Evolutionary conservation across 2,797 vertebrate species (phyloP).

Genomic region (Catharus ustulatus): DNA sequence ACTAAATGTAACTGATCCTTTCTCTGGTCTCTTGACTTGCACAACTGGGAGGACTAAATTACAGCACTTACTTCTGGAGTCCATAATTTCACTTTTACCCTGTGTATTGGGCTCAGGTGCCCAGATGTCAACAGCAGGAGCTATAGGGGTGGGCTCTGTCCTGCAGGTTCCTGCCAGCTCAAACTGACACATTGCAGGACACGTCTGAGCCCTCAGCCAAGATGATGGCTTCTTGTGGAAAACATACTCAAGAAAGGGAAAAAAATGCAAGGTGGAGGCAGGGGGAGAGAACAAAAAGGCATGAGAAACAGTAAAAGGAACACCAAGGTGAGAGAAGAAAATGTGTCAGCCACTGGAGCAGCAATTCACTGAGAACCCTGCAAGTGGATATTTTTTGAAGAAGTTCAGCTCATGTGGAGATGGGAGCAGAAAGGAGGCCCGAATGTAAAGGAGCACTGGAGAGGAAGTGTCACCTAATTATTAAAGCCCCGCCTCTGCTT

Average conservation of each 20-base stretch:
- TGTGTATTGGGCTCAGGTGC: fast-evolving
- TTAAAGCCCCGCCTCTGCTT: fast-evolving
- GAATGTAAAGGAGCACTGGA: neutral
- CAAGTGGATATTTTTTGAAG: neutral
- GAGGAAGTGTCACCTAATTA: fast-evolving
- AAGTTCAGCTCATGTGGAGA: neutral
- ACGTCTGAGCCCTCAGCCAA: neutral
- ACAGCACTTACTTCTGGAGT: neutral
- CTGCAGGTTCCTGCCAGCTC: neutral
- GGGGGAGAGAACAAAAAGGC: neutral
- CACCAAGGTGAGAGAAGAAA: neutral
- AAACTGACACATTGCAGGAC: neutral
- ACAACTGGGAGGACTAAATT: neutral
- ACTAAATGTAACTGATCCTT: neutral
- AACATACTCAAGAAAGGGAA: neutral
- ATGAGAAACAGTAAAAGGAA: neutral
- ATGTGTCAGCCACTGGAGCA: neutral
- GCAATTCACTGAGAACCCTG: neutral
- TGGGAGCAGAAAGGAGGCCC: neutral
- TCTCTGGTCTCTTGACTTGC: neutral
- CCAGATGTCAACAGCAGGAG: neutral
- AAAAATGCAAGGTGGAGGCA: neutral
- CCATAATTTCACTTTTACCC: neutral
- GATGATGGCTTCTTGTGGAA: neutral
- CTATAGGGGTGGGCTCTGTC: neutral